Base-by-base conservation (phyloP, 2,113 vertebrate genomes). In the Henicopernis longicauda region DNA sequence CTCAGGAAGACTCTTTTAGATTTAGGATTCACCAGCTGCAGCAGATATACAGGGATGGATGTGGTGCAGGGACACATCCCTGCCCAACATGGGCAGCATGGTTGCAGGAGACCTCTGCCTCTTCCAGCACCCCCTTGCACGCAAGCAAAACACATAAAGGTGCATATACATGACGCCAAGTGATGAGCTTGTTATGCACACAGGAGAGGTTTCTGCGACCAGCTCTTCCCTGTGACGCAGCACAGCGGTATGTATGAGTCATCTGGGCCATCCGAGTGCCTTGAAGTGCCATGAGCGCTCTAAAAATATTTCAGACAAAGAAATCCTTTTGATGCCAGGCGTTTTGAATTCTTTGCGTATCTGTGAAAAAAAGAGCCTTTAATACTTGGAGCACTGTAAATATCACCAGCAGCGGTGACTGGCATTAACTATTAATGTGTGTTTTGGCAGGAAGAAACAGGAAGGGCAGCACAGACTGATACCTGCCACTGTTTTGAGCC, bases 111-210 rank as follows among this genome's bases (percentile, higher is more conserved):
- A 17, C 27, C 47, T 27, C 31, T 62, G 47, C 19, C 62, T 45
- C 49, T 44, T 42, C 84, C 62, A 47, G 49, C 52, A 15, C 6
- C 25, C 26, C 32, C 14, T 15, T 31, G 12, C 52, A 10, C 0
- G 12, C 49, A 21, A 29, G 47, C 26, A 31, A 16, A 40, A 32
- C 5, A 3, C 1, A 0, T 2, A 18, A 40, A 29, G 34, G 11
- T 22, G 50, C 0, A 2, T 22, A 2, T 8, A 10, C 1, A 0
- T 3, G 17, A 32, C 16, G 31, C 55, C 13, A 6, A 70, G 50
- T 0, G 3, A 27, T 8, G 36, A 78, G 34, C 44, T 52, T 8
- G 5, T 10, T 5, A 36, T 1, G 0, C 13, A 3, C 0, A 0
- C 34, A 34, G 59, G 27, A 74, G 4, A 42, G 76, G 63, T 19